These are phyloP conservation scores for Coreoperca whiteheadi DNA, from an alignment of 2,113 vertebrate species.

Conservation along the genomic window DNA sequence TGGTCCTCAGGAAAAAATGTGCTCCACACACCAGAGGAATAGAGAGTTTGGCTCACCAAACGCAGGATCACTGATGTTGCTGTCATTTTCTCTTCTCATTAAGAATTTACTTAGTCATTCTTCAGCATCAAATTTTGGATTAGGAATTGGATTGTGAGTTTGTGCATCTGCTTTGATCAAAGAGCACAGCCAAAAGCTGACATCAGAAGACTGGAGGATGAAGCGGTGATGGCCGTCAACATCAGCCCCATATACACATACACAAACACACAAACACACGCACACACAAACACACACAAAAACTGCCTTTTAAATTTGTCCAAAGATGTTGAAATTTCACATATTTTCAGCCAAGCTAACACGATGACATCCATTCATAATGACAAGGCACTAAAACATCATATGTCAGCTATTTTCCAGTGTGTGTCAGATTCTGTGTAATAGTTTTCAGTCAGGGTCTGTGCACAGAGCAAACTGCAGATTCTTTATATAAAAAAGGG, in stretches of 20 bases:
- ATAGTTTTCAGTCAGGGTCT: slow-evolving; percentile 67
- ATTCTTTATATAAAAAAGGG: slow-evolving; percentile 50
- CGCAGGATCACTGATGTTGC: neutral
- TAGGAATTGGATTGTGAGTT: neutral
- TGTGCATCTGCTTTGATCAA: slow-evolving; percentile 33
- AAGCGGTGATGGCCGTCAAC: slow-evolving; percentile 1
- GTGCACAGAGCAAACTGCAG: slow-evolving; percentile 42
- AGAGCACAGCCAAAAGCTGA: slow-evolving; percentile 31
- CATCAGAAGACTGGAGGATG: slow-evolving; percentile 25
- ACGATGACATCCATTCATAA: slow-evolving; percentile 27
- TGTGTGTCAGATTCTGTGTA: slow-evolving; percentile 43
- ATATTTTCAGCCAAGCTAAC: slow-evolving; percentile 32
- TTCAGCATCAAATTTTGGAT: slow-evolving; percentile 18
- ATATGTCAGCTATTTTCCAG: slow-evolving; percentile 60
- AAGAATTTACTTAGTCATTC: slow-evolving; percentile 27
- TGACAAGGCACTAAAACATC: slow-evolving; percentile 40
- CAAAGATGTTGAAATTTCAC: slow-evolving; percentile 23
- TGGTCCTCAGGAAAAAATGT: slow-evolving; percentile 7
- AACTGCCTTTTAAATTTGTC: slow-evolving; percentile 22
- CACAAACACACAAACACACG: slow-evolving; percentile 19
- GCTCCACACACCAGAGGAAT: neutral
- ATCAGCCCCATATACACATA: neutral
- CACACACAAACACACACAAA: slow-evolving; percentile 18
- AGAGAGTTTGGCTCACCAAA: slow-evolving; percentile 9
- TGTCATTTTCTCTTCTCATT: slow-evolving; percentile 23